Percentiles rank a stretch among this genome's conserved stretches.
These are phyloP conservation scores for Cephalotes varians DNA, from an alignment of 2,888 invertebrate genomes.

Conservation along the genomic window DNA sequence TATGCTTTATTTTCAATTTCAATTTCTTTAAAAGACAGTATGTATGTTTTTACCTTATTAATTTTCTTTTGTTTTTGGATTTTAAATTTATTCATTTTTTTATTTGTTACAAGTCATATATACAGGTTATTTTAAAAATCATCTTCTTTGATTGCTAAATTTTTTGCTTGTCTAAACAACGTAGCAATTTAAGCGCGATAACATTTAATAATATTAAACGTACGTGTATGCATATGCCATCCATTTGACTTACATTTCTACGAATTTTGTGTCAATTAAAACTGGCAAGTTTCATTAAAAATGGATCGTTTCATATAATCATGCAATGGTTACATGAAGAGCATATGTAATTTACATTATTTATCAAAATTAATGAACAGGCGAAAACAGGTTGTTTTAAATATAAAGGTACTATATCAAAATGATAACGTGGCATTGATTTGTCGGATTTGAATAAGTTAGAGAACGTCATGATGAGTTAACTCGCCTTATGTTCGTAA, in stretches of 20 bases:
- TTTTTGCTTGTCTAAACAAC: background rate
- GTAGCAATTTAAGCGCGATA: background rate
- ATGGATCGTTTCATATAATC: background rate
- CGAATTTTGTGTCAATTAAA: background rate
- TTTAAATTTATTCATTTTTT: background rate
- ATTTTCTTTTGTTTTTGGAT: background rate
- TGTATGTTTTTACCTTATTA: too few species aligned
- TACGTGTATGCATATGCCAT: background rate
- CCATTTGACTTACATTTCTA: background rate
- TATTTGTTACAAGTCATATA: background rate
- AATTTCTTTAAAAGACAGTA: too few species aligned
- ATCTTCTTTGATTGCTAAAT: background rate
- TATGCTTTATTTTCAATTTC: background rate
- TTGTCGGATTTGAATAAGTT: background rate
- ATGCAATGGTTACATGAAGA: background rate
- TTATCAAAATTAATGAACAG: background rate
- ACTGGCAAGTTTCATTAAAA: background rate
- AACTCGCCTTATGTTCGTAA: constrained; percentile 80
- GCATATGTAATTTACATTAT: background rate
- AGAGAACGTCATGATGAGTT: constrained; percentile 10
- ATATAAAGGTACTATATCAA: background rate
- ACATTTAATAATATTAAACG: background rate
- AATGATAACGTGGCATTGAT: background rate
- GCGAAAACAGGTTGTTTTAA: background rate
- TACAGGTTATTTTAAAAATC: background rate